These are phyloP conservation scores for Eleginops maclovinus DNA, from an alignment of 2,113 vertebrate genomes.

Conservation along the genomic window DNA sequence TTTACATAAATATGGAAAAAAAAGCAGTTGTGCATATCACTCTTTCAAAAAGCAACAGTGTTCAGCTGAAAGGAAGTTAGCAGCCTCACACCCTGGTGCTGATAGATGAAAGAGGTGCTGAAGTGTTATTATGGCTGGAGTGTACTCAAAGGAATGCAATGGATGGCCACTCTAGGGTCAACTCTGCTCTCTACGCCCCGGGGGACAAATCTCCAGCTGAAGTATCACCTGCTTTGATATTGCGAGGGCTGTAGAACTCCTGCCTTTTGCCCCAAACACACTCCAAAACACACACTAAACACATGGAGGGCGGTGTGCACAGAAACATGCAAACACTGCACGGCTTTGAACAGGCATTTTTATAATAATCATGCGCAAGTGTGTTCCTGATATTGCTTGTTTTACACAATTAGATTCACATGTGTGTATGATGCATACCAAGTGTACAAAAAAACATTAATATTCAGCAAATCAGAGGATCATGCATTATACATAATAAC, in stretches of 20 bases:
- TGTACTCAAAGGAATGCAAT: conserved; percentile 75
- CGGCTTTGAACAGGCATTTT: background rate
- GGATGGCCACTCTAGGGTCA: conserved; percentile 76
- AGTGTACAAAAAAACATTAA: conserved; percentile 46
- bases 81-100: conserved; percentile 46
- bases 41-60: conserved; percentile 4
- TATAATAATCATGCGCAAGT: background rate
- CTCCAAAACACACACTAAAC: conserved; percentile 22
- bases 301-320: conserved; percentile 9
- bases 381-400: conserved; percentile 10
- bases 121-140: conserved; percentile 77
- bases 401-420: conserved; percentile 10
- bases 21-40: conserved; percentile 22
- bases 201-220: conserved; percentile 67
- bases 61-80: conserved; percentile 40
- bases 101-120: conserved; percentile 72
- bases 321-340: background rate
- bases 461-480: conserved; percentile 50
- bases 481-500: conserved; percentile 57
- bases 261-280: conserved; percentile 35
- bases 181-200: conserved; percentile 58
- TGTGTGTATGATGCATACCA: background rate
- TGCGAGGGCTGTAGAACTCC: conserved; percentile 48
- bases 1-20: conserved; percentile 23
- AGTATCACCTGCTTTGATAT: conserved; percentile 77